Base-by-base conservation (phyloP, 2,888 invertebrate genomes). In the Balanococcus diminutus region DNA sequence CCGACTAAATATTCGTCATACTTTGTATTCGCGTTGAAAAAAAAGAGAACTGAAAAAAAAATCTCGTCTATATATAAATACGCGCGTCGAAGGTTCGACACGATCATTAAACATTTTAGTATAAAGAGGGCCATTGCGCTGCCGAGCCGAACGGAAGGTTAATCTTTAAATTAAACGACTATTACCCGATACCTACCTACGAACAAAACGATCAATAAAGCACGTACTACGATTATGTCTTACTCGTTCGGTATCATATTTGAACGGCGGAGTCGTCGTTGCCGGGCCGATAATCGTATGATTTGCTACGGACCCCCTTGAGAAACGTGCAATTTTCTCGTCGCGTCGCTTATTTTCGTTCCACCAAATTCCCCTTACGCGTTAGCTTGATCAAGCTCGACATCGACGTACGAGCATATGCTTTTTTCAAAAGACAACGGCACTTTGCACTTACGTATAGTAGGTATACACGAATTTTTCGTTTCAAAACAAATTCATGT, bases 161-260 rank as follows among this genome's bases (percentile, higher is more conserved):
- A 72, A 72, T 72, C 72, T 72, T 72, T 72, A 72, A 72, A 72
- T 72, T 72, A 72, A 72, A 72, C 31, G 72, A 16, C 56, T 72
- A 31, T 72, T 72, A 31, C 14, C 42, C 31, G 72, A 16, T 22
- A 31, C 31, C 31, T 72, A 31, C 14, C 42, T 42, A 42, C 72
- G 16, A 72, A 72, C 14, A 28, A 72, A 72, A 72, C 72, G 72
- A 72, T 72, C 72, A 72, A 72, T 72, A 72, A 72, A 72, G 5
- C 56, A 42, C 42, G 42, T 42, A 16, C 16, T 14, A n/a, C 8
- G 28, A 42, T 11, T 42, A 6, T 42, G 42, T 42, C 42, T 42
- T 42, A 42, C 42, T 42, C 42, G 42, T 42, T 1, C 42, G 42
- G 16, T 14, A 42, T 42, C 16, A 3, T 16, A 42, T n/a, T n/a